Conservation (phyloP, 1,140 invertebrate genomes). For the Matsumurasca onukii region DNA sequence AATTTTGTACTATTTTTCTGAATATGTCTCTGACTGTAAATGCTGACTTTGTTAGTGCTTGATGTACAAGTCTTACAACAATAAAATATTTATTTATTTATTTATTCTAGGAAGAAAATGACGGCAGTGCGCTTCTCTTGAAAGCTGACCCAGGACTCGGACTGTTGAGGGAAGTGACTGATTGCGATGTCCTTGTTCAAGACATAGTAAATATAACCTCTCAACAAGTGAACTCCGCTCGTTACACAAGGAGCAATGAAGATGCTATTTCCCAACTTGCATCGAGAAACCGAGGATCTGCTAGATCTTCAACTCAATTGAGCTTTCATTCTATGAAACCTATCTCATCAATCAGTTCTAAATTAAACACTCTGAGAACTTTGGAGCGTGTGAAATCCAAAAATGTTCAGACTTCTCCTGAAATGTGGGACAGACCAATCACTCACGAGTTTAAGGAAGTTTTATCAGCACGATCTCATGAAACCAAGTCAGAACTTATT, state of each 20-base stretch:
- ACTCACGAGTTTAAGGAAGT: too few relatives aligned
- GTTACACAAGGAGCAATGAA: background rate
- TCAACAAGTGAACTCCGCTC: background rate
- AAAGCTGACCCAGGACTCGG: slow-evolving; percentile 26
- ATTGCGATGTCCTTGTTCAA: slow-evolving; percentile 19
- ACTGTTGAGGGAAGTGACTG: slow-evolving; percentile 7
- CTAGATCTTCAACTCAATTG: background rate
- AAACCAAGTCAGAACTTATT: too few relatives aligned
- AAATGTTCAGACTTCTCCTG: too few relatives aligned
- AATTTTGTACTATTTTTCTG: background rate
- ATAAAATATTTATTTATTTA: background rate
- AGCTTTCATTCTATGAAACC: background rate
- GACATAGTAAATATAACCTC: slow-evolving; percentile 20
- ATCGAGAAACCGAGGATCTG: background rate
- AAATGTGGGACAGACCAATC: too few relatives aligned
- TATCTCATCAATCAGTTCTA: background rate
- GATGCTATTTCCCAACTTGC: too few relatives aligned
- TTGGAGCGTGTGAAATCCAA: too few relatives aligned
- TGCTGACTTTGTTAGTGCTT: background rate
- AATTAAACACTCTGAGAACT: background rate
- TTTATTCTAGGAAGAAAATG: background rate
- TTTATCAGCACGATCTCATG: too few relatives aligned
- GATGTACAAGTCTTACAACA: background rate
- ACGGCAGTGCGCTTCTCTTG: background rate
- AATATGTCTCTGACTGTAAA: background rate